These are phyloP conservation scores for Lasioglossum zephyrum DNA, from an alignment of 2,888 invertebrate species.

Conservation along the genomic window DNA sequence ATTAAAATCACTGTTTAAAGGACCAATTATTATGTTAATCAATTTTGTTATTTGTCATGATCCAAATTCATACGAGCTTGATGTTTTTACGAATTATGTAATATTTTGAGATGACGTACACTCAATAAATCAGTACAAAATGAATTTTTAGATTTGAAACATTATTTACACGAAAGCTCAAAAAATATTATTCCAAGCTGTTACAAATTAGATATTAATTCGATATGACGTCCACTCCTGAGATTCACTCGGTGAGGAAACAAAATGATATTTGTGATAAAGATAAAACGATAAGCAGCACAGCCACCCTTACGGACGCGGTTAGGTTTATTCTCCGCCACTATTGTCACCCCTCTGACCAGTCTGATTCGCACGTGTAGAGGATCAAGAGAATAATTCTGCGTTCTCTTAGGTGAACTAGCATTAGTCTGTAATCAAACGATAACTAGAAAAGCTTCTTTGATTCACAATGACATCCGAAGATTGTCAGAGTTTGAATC, in stretches of 20 bases:
- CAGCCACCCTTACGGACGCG: constrained; percentile 9
- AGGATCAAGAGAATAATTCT: constrained; percentile 53
- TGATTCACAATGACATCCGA: background rate
- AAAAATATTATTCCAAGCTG: background rate
- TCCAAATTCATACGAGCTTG: background rate
- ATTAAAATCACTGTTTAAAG: background rate
- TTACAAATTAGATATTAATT: constrained; percentile 31
- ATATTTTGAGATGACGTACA: background rate
- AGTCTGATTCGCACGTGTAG: constrained; percentile 46
- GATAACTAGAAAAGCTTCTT: constrained; percentile 12
- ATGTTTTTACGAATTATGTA: background rate
- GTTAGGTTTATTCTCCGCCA: constrained; percentile 34
- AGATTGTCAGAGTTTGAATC: too few species aligned
- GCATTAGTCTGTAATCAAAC: constrained; percentile 34
- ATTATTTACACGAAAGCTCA: background rate
- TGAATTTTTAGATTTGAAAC: background rate
- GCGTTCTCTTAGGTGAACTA: constrained; percentile 29
- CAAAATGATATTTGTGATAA: constrained; percentile 24
- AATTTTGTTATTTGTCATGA: background rate
- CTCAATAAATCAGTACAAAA: background rate
- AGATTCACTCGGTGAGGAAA: background rate
- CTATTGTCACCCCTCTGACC: constrained; percentile 16
- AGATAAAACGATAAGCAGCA: constrained; percentile 15
- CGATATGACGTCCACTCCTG: constrained; percentile 2
- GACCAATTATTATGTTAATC: too few species aligned